Conservation (phyloP, 2,888 invertebrate species). For the Theretra japonica region DNA sequence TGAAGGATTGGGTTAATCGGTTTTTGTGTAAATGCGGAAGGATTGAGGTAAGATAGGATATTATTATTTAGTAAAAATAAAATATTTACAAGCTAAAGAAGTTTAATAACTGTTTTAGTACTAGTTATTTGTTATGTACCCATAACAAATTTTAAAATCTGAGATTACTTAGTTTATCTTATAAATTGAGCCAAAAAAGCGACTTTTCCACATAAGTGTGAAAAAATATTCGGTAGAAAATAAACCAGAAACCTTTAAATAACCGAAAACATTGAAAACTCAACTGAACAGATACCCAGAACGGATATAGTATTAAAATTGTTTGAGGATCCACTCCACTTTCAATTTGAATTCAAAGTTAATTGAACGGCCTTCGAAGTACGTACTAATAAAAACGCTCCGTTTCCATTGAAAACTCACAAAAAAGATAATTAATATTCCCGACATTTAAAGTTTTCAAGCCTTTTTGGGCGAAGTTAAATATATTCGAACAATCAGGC, state of each 20-base stretch:
- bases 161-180: too few species aligned
- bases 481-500: conserved; percentile 18
- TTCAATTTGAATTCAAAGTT: conserved; percentile 36
- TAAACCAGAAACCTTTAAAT: not conserved
- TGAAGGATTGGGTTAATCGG: too few species aligned
- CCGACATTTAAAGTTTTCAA: conserved; percentile 33
- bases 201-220: too few species aligned
- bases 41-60: too few species aligned
- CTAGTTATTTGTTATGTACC: too few species aligned
- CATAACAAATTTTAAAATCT: too few species aligned
- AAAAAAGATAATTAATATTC: conserved; percentile 37
- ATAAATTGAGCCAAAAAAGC: too few species aligned
- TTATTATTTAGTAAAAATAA: too few species aligned
- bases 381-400: conserved; percentile 24
- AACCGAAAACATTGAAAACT: not conserved
- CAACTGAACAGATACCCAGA: conserved; percentile 19
- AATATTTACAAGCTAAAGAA: too few species aligned
- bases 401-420: conserved; percentile 32
- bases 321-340: conserved; percentile 26
- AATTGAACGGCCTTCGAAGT: conserved; percentile 22
- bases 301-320: conserved; percentile 35
- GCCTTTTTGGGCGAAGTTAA: conserved; percentile 25
- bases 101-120: too few species aligned
- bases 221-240: not conserved
- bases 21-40: too few species aligned